Evolutionary conservation across 2,113 vertebrate genomes (phyloP).

Genomic region (Equus quagga): DNA sequence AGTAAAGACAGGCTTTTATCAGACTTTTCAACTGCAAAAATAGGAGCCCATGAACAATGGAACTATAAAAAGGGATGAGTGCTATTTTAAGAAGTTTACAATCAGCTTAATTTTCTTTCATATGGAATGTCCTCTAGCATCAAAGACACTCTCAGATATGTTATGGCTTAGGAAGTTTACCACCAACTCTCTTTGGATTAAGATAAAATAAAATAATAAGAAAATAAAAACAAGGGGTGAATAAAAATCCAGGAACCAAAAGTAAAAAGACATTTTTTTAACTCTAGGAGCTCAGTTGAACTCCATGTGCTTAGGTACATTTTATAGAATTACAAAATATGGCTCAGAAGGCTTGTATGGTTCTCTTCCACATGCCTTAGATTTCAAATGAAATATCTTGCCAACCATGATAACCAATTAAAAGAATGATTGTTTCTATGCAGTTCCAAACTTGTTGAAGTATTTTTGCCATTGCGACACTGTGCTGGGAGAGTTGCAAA

Average conservation of each 20-base stretch:
- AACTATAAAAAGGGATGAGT: not conserved
- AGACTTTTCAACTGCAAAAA: not conserved
- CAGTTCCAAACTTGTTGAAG: not conserved
- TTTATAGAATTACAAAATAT: not conserved
- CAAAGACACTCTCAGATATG: not conserved
- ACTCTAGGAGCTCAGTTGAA: not conserved
- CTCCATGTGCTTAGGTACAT: not conserved
- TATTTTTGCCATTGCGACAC: not conserved
- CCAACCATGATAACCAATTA: not conserved
- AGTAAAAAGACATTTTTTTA: not conserved
- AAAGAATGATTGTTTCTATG: conserved; percentile 4
- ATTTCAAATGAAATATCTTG: conserved; percentile 7
- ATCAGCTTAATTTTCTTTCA: not conserved
- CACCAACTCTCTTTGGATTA: not conserved
- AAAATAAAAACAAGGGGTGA: not conserved
- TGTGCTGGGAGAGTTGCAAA: too few species aligned
- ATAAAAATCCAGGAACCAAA: not conserved
- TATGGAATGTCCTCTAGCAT: not conserved
- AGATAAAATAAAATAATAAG: not conserved
- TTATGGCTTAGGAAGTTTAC: not conserved
- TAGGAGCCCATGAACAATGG: not conserved
- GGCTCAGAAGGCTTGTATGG: not conserved
- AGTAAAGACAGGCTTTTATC: not conserved
- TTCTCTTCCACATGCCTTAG: not conserved
- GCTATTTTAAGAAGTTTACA: not conserved